phyloP scores from a whole-genome alignment of 2,797 vertebrate species.

The Acridotheres tristis region DNA sequence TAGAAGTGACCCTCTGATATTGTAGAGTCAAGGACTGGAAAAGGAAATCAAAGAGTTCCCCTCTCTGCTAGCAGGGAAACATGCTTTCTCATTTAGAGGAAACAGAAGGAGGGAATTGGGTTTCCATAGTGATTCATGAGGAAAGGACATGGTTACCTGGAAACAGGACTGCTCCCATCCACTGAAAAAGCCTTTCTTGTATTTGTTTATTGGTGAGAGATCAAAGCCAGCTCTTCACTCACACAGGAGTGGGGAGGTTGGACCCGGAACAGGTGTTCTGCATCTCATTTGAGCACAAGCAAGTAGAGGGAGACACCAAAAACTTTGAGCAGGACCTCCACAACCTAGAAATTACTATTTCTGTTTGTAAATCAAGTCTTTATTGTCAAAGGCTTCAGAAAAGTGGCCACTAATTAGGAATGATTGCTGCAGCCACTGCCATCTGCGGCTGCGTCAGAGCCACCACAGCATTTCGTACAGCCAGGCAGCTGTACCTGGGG shows the following conservation, averaged over 20 bases:
- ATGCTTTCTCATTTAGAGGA: constrained; percentile 53
- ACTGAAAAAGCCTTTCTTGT: background rate
- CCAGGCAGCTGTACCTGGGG: background rate
- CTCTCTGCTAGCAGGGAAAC: constrained; percentile 22
- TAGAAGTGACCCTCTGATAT: constrained; percentile 28
- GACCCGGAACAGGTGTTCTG: background rate
- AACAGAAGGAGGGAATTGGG: constrained; percentile 59
- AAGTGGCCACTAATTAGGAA: background rate
- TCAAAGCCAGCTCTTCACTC: constrained; percentile 32
- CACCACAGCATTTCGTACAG: background rate
- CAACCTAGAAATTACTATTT: background rate
- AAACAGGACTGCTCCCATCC: constrained; percentile 53
- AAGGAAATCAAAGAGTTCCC: constrained; percentile 54
- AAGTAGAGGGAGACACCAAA: background rate
- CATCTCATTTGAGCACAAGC: background rate
- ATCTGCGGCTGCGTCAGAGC: background rate
- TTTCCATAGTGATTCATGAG: constrained; percentile 75
- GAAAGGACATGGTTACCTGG: constrained; percentile 66
- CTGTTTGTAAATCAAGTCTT: background rate
- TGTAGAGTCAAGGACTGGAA: constrained; percentile 16
- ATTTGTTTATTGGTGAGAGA: constrained; percentile 59
- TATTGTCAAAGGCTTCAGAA: background rate
- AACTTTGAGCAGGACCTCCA: background rate
- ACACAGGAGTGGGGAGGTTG: background rate
- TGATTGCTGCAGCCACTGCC: background rate